Percentiles rank a stretch among this genome's conserved stretches.
These are phyloP conservation scores for Thera obeliscata DNA, from an alignment of 2,888 invertebrate species.

Conservation along the genomic window DNA sequence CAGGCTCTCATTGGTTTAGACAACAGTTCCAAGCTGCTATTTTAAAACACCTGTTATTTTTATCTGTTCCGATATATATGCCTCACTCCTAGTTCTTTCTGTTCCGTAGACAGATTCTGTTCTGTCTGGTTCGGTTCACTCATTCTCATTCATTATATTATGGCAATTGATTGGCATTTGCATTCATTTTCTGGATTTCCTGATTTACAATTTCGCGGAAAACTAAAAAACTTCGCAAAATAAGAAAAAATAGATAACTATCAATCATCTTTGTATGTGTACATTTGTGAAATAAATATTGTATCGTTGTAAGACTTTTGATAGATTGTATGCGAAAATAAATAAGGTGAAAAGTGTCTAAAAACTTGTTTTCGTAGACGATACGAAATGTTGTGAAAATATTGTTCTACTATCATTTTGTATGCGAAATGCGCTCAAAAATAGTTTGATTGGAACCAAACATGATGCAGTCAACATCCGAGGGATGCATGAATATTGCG, in stretches of 20 bases:
- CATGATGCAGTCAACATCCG: slow-evolving; percentile 80
- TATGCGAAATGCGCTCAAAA: slow-evolving; percentile 52
- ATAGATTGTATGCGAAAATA: slow-evolving; percentile 28
- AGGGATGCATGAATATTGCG: slow-evolving; percentile 79
- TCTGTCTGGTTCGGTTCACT: no score
- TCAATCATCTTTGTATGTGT: not conserved
- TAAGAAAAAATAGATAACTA: slow-evolving; percentile 3
- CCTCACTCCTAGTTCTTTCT: no score
- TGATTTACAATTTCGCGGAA: slow-evolving; percentile 6
- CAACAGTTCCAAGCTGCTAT: no score
- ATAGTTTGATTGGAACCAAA: slow-evolving; percentile 51
- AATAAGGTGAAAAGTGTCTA: slow-evolving; percentile 53
- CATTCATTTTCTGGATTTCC: slow-evolving; percentile 15
- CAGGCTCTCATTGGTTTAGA: no score
- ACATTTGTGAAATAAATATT: not conserved
- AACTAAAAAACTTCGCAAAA: slow-evolving; percentile 16
- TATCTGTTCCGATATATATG: no score
- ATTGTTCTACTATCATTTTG: slow-evolving; percentile 43
- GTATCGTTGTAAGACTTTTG: not conserved
- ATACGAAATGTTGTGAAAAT: slow-evolving; percentile 60
- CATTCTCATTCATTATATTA: no score
- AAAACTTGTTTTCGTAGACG: slow-evolving; percentile 52
- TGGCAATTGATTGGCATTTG: not conserved
- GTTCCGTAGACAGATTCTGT: no score
- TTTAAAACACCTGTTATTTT: no score